Evolutionary conservation across 2,888 invertebrate species (phyloP), one percentile per base, ranked within the genome.

Genomic region (Tenthredo amoena): DNA sequence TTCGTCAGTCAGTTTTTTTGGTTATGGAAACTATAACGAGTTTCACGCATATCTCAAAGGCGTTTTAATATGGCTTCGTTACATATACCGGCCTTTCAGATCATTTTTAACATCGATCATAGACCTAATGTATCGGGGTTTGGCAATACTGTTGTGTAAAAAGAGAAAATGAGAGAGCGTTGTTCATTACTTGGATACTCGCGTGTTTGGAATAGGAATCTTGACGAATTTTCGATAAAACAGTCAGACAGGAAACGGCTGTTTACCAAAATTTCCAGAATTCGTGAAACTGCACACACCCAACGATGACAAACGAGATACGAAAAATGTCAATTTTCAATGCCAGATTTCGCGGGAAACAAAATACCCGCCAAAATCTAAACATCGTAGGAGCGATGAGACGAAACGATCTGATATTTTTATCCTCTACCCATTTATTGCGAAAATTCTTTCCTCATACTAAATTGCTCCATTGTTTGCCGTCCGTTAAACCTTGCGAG

Each of bases 41-140:
- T 68, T 68, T 34, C 18, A 34, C 26, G 18, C 18, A 34, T 18
- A 68, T 68, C 18, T 18, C 68, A 18, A 31, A 65, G 31, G 15
- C 65, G 65, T 65, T 65, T 12, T 31, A 65, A 26, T 68, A 68
- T 68, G 68, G 34, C 68, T 68, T 68, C 68, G 68, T 68, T 68
- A 34, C 7, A 34, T 34, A 55, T 55, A 55, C 55, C 34, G 34
- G 68, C 12, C 6, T 68, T 34, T 34, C 4, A 26, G 18, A 68
- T 68, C 34, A 34, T 34, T 34, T 68, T 68, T 26, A 34, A 18
- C 34, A 34, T 68, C 68, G 34, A 68, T 68, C 34, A 26, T 68
- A 34, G 68, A 68, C 34, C 31, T 26, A 7, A 68, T 34, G 18
- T 68, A 34, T 68, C 31, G 18, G 68, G 6, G 34, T 68, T 31